phyloP scores from a whole-genome alignment of 2,113 vertebrate genomes.

The Hippoglossus stenolepis region DNA sequence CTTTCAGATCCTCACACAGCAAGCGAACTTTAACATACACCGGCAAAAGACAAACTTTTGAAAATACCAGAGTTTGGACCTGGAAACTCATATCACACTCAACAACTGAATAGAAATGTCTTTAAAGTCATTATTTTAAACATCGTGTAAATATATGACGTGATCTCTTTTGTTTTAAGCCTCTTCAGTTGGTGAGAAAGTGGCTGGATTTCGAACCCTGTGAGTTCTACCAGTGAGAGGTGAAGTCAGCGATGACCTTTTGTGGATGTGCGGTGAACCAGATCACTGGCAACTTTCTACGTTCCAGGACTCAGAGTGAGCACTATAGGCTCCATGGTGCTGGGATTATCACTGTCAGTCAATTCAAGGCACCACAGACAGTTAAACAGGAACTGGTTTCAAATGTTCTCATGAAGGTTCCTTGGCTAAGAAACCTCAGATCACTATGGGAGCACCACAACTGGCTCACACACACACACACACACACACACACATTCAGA shows the following conservation, averaged over 20 bases:
- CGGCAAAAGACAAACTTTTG: too few relatives aligned
- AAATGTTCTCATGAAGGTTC: not conserved
- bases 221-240: not conserved
- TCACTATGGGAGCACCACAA: not conserved
- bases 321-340: not conserved
- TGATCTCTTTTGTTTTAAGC: not conserved
- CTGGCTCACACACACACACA: not conserved
- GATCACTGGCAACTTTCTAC: not conserved
- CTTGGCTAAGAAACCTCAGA: not conserved
- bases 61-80: too few relatives aligned
- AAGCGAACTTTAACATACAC: too few relatives aligned
- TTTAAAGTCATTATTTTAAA: too few relatives aligned
- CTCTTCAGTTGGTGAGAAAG: not conserved
- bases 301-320: not conserved
- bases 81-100: too few relatives aligned
- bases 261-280: not conserved
- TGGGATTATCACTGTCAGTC: not conserved
- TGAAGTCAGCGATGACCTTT: not conserved
- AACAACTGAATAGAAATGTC: not conserved
- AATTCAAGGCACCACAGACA: not conserved
- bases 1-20: too few relatives aligned
- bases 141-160: too few relatives aligned
- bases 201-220: too few relatives aligned
- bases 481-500: too few relatives aligned
- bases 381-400: not conserved